Conservation (phyloP, 2,113 vertebrate genomes). For the Menidia beryllina region DNA sequence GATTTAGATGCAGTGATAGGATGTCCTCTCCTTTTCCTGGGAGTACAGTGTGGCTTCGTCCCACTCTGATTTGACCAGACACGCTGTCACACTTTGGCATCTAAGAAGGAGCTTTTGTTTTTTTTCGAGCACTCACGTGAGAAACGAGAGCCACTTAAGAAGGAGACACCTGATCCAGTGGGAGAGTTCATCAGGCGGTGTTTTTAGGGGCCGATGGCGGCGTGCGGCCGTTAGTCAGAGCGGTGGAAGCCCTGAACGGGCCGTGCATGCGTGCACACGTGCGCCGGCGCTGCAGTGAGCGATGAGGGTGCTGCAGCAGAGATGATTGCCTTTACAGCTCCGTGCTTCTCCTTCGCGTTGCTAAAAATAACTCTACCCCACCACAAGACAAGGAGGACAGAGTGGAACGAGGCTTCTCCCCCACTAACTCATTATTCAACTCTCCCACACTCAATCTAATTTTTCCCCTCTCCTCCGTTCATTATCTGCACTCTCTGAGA, state of each 20-base stretch:
- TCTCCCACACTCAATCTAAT: slow-evolving; percentile 41
- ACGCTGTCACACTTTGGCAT: slow-evolving; percentile 31
- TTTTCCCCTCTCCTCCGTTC: slow-evolving; percentile 49
- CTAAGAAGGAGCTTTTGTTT: slow-evolving; percentile 56
- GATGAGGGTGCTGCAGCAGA: slow-evolving; percentile 69
- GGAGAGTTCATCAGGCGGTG: background rate
- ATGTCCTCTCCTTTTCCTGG: slow-evolving; percentile 46
- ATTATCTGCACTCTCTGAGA: slow-evolving; percentile 36
- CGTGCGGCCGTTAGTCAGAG: slow-evolving; percentile 11
- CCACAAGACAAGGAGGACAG: slow-evolving; percentile 64
- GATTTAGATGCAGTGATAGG: slow-evolving; percentile 37
- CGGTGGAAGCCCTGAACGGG: slow-evolving; percentile 10
- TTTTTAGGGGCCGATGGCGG: background rate
- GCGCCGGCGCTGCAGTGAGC: slow-evolving; percentile 62
- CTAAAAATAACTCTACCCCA: slow-evolving; percentile 80
- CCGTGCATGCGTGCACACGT: slow-evolving; percentile 1
- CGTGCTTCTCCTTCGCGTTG: slow-evolving; percentile 64
- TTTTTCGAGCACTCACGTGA: slow-evolving; percentile 23
- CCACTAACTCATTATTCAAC: slow-evolving; percentile 51
- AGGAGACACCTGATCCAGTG: slow-evolving; percentile 33
- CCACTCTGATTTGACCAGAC: slow-evolving; percentile 57
- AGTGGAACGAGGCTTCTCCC: slow-evolving; percentile 39
- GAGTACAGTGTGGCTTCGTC: slow-evolving; percentile 42
- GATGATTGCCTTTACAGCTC: slow-evolving; percentile 79
- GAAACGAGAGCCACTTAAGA: slow-evolving; percentile 37